Percentiles rank a stretch among this genome's conserved stretches.
Conservation (phyloP, 2,888 invertebrate species). For the Cheilosia urbana region DNA sequence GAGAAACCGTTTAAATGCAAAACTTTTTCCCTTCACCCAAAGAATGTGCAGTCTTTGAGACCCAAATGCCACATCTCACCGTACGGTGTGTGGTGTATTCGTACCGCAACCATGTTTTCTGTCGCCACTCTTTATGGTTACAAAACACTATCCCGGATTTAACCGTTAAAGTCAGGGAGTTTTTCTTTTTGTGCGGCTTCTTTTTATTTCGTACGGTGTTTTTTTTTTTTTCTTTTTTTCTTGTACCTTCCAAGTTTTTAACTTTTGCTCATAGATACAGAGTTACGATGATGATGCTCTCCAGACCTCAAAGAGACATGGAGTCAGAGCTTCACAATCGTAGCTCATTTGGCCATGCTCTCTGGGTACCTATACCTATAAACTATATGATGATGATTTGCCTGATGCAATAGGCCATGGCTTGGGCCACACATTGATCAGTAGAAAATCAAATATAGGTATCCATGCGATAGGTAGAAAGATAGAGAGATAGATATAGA, state of each 20-base stretch:
- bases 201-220: constrained; percentile 22
- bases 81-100: constrained; percentile 9
- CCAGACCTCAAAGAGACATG: constrained; percentile 59
- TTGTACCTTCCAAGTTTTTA: constrained; percentile 52
- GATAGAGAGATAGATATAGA: constrained; percentile 8
- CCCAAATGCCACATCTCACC: constrained; percentile 54
- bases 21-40: constrained; percentile 68
- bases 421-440: constrained; percentile 60
- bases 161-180: constrained; percentile 67
- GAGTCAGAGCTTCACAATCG: constrained; percentile 55
- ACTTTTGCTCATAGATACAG: constrained; percentile 40
- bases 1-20: constrained; percentile 42
- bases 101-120: constrained; percentile 39
- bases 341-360: constrained; percentile 67
- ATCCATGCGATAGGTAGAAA: constrained; percentile 19
- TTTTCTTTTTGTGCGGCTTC: constrained; percentile 26
- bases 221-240: constrained; percentile 34
- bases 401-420: constrained; percentile 71
- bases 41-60: constrained; percentile 65
- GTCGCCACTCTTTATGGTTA: constrained; percentile 67
- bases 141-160: constrained; percentile 73
- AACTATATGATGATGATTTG: constrained; percentile 53
- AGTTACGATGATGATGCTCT: constrained; percentile 31
- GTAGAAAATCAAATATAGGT: constrained; percentile 32
- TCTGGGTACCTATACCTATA: no score